Conservation (phyloP, 2,888 invertebrate genomes). For the Drosophila glabriapex region DNA sequence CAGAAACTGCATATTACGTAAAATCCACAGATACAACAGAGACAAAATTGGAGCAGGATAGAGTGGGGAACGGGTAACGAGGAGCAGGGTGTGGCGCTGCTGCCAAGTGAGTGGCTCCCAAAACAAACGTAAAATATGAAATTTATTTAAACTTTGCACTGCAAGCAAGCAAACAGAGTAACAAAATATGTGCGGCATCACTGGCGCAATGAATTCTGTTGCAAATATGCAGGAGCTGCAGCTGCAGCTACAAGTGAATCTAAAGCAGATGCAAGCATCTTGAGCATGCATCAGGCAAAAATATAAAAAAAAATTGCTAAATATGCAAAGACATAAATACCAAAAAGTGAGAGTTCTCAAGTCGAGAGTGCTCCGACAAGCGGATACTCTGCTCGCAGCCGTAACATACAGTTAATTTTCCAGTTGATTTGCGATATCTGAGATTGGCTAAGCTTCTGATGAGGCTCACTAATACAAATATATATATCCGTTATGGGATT, state of each 20-base stretch:
- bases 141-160: constrained; percentile 77
- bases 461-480: neutral
- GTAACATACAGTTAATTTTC: neutral
- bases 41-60: constrained; percentile 1
- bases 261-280: constrained; percentile 46
- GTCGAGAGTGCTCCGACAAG: constrained; percentile 7
- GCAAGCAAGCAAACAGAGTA: constrained; percentile 22
- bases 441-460: neutral
- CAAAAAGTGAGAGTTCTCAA: constrained; percentile 22
- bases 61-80: neutral
- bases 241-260: constrained; percentile 29
- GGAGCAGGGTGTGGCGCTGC: neutral
- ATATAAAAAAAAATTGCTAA: constrained; percentile 40
- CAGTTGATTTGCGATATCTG: neutral
- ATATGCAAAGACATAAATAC: constrained; percentile 72
- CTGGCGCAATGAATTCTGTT: constrained; percentile 30
- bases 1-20: constrained; percentile 68
- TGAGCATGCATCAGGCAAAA: constrained; percentile 49
- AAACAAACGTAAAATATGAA: constrained; percentile 83
- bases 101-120: constrained; percentile 58
- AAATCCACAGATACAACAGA: constrained; percentile 51
- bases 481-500: neutral
- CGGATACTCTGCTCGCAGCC: neutral
- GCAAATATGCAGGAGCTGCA: constrained; percentile 63
- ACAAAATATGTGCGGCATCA: constrained; percentile 69